A percentile compares a stretch with the other conserved stretches of the same genome.
Evolutionary conservation across 2,888 invertebrate species (phyloP).

Genomic region (Dorcus parallelipipedus): DNA sequence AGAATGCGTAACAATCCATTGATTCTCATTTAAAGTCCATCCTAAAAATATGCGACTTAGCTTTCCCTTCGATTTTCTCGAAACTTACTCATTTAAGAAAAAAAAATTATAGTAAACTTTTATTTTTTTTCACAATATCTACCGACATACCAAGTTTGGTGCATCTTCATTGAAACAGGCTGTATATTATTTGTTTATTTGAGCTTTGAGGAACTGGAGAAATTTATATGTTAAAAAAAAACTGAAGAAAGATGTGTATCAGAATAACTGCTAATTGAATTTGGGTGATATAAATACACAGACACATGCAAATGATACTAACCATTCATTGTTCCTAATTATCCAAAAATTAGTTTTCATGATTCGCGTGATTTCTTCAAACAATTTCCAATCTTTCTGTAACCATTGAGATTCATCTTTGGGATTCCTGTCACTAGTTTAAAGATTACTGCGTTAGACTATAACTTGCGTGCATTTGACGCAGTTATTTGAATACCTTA

Average conservation of each 20-base stretch:
- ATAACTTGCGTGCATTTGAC: neutral
- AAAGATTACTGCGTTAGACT: neutral
- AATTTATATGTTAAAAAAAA: no score
- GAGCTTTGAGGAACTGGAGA: no score
- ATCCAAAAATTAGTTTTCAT: conserved; percentile 43
- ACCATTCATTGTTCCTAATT: conserved; percentile 37
- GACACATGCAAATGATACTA: conserved; percentile 19
- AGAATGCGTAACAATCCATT: no score
- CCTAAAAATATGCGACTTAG: no score
- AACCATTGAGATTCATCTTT: conserved; percentile 14
- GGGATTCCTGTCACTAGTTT: conserved; percentile 3
- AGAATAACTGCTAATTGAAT: neutral
- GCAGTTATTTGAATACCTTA: neutral
- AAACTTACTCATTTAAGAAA: no score
- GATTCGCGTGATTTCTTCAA: conserved; percentile 36
- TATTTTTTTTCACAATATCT: no score
- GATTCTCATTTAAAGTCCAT: no score
- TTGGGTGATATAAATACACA: neutral
- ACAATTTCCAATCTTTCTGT: conserved; percentile 27
- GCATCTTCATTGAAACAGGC: no score
- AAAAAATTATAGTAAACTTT: no score
- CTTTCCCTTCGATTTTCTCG: no score
- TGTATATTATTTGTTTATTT: no score
- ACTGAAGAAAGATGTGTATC: neutral
- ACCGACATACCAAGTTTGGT: no score